phyloP scores from a whole-genome alignment of 92 coral and sea anemone species.

The Nematostella vectensis region DNA sequence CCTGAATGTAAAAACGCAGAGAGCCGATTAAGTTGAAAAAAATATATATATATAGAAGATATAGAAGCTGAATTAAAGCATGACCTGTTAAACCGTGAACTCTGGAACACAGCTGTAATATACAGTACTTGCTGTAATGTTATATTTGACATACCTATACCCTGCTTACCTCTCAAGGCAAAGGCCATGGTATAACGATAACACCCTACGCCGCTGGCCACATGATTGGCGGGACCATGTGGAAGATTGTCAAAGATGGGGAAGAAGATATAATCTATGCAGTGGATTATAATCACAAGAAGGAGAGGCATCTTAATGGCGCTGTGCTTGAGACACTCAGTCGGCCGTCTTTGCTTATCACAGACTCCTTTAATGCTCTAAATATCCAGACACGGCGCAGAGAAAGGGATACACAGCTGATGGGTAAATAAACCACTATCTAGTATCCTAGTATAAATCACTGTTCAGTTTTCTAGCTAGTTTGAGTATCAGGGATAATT shows the following conservation, averaged over 20 bases:
- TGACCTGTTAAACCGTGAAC: no score
- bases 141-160: no score
- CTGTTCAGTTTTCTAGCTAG: neutral
- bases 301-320: conserved; percentile 93
- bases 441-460: neutral
- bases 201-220: conserved; percentile 99
- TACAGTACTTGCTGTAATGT: no score
- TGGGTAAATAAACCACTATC: no score
- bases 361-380: conserved; percentile 86
- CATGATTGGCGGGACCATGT: conserved; percentile 99
- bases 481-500: neutral
- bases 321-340: conserved; percentile 94
- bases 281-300: conserved; percentile 96
- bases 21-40: no score
- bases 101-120: no score
- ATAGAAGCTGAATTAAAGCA: no score
- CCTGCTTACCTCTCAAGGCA: no score
- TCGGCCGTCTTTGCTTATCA: conserved; percentile 80
- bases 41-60: no score
- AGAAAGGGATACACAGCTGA: conserved; percentile 90
- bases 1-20: no score
- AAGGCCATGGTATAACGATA: conserved; percentile 94
- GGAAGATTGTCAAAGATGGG: conserved; percentile 99
- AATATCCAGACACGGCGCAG: conserved; percentile 92
- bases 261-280: conserved; percentile 98